Base-by-base conservation (phyloP, 2,797 vertebrate genomes). In the Paramormyrops hopkinsi region DNA sequence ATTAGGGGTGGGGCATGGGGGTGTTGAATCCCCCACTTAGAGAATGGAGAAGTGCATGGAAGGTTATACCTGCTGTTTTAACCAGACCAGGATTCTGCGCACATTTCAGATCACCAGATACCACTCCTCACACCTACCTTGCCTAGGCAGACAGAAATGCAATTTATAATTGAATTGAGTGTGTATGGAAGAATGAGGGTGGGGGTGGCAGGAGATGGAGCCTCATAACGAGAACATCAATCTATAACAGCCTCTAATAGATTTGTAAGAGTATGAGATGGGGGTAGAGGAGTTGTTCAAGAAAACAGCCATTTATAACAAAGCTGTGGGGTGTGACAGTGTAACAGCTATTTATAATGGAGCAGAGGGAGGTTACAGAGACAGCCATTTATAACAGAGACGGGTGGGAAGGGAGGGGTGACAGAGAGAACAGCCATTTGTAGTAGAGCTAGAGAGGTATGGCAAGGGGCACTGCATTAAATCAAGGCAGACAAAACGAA, bases 241-340 rank as follows among this genome's bases (percentile, higher is more conserved):
- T 87, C 91, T 88, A 90, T 86, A 90, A 84, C 87, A 91, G 90
- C 62, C 7, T 7, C 54, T 76, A 44, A 87, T 79, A 59, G 79
- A 87, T 48, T 37, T 86, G 84, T 89, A 79, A 73, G 46, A 7
- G 11, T 69, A 33, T 89, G 88, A 87, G 86, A 87, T 89, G 82
- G 51, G 37, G 73, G 50, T 65, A 86, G 90, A 50, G 33, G 54
- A 59, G 87, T 41, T 89, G 82, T 82, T 44, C 22, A 73, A 89
- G 19, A 22, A 84, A 92, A 89, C 76, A 89, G 65, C 89, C 82
- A 62, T 86, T 89, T 88, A 85, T 82, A 89, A 89, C 41, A 88
- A 73, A 88, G 86, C 19, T 33, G 89, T 37, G 41, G 37, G 62
- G 86, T 65, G 86, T 83, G 73, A 88, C 76, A 69, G 53, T 53